Evolutionary conservation across 2,797 vertebrate genomes (phyloP).

Genomic region (Muscicapa comitata): DNA sequence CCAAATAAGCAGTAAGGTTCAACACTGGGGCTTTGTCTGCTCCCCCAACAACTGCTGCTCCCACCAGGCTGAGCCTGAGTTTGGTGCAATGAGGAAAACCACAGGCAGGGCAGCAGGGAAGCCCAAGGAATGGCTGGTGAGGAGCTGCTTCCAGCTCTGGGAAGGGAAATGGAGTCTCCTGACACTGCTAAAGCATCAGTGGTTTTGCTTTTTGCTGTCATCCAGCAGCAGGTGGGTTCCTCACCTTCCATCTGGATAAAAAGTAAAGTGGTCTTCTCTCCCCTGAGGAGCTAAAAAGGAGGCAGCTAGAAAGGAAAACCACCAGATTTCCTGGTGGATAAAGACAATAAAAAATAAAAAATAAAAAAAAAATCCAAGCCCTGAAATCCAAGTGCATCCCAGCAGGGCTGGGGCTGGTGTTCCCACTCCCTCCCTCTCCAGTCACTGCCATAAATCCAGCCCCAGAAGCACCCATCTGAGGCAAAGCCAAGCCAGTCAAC

Average conservation of each 20-base stretch:
- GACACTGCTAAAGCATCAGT: background rate
- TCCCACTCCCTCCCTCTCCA: background rate
- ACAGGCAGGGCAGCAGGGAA: background rate
- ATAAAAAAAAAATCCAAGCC: background rate
- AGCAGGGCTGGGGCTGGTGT: background rate
- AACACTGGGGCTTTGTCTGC: background rate
- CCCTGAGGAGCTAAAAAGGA: background rate
- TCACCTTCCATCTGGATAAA: background rate
- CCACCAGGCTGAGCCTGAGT: fast-evolving
- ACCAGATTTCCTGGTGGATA: background rate
- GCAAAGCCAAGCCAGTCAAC: background rate
- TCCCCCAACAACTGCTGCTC: fast-evolving
- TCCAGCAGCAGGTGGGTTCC: background rate
- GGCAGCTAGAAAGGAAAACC: background rate
- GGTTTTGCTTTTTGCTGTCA: background rate
- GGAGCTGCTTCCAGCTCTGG: background rate
- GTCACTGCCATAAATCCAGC: background rate
- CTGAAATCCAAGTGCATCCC: background rate
- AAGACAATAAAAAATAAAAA: background rate
- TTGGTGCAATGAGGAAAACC: background rate
- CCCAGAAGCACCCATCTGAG: background rate
- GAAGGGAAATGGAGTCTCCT: background rate
- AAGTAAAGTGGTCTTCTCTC: background rate
- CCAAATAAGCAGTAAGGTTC: background rate
- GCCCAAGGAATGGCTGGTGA: background rate